Percentiles rank a stretch among this genome's conserved stretches.
Conservation (phyloP, 2,113 vertebrate genomes). For the Pristiophorus japonicus region DNA sequence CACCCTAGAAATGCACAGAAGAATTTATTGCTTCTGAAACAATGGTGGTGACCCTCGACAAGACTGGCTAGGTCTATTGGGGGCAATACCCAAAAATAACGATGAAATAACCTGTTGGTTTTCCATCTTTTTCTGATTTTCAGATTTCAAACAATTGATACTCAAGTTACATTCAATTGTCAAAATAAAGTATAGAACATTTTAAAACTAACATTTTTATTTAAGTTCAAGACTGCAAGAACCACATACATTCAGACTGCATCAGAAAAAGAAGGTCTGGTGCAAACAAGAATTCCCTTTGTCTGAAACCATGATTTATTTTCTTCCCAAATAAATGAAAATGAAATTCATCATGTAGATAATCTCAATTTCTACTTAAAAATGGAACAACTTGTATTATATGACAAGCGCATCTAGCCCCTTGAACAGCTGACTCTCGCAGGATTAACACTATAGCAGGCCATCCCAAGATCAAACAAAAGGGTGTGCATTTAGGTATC, state of each 20-base stretch:
- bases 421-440: background rate
- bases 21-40: background rate
- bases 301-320: background rate
- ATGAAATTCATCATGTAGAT: background rate
- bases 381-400: background rate
- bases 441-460: background rate
- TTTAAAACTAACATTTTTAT: background rate
- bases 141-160: background rate
- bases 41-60: background rate
- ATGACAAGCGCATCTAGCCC: background rate
- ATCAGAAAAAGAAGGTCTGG: background rate
- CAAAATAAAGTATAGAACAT: background rate
- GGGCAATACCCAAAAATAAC: background rate
- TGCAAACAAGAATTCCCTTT: background rate
- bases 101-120: background rate
- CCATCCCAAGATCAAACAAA: background rate
- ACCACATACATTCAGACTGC: background rate
- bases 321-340: too few species aligned
- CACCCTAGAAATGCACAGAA: background rate
- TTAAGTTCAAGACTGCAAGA: background rate
- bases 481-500: too few species aligned
- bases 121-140: background rate
- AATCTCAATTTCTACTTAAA: background rate
- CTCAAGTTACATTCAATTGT: background rate
- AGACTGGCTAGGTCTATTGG: background rate